Evolutionary conservation across 1,140 invertebrate genomes (phyloP).

Genomic region (Drosophila dunni): DNA sequence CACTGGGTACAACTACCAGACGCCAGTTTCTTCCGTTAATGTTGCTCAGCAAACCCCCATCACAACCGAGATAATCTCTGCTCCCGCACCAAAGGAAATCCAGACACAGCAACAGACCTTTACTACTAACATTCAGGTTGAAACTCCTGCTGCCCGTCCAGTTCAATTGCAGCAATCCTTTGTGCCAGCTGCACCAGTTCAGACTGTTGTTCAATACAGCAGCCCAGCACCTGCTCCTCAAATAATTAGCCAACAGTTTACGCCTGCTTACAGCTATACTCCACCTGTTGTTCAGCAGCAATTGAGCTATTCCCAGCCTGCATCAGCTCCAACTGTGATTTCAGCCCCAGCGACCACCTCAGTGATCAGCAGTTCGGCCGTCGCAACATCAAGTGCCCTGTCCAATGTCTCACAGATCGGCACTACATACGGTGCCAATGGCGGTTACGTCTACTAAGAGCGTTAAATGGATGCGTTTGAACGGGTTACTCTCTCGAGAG

Average conservation of each 20-base stretch:
- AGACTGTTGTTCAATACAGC: constrained; percentile 22
- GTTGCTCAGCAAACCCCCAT: constrained; percentile 29
- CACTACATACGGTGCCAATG: constrained; percentile 65
- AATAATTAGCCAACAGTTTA: constrained; percentile 40
- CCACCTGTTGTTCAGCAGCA: constrained; percentile 24
- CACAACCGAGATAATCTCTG: constrained; percentile 32
- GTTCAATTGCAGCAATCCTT: constrained; percentile 59
- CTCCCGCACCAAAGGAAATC: constrained; percentile 40
- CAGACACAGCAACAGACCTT: constrained; percentile 26
- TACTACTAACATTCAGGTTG: neutral
- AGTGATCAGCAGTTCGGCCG: constrained; percentile 17
- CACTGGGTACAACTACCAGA: constrained; percentile 50
- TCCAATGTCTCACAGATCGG: constrained; percentile 30
- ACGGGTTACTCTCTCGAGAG: constrained; percentile 45
- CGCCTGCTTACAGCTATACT: constrained; percentile 34
- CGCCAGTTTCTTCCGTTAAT: constrained; percentile 29
- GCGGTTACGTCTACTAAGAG: constrained; percentile 73
- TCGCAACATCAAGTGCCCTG: neutral
- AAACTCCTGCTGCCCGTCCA: constrained; percentile 18
- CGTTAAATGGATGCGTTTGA: constrained; percentile 58
- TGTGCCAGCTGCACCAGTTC: constrained; percentile 47
- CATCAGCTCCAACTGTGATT: constrained; percentile 19
- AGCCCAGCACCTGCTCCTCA: constrained; percentile 27
- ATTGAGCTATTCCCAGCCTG: constrained; percentile 48
- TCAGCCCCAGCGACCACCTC: constrained; percentile 14